A percentile compares a stretch with the other conserved stretches of the same genome.
Evolutionary conservation across 2,888 invertebrate genomes (phyloP).

Genomic region (Subacronicta megacephala): DNA sequence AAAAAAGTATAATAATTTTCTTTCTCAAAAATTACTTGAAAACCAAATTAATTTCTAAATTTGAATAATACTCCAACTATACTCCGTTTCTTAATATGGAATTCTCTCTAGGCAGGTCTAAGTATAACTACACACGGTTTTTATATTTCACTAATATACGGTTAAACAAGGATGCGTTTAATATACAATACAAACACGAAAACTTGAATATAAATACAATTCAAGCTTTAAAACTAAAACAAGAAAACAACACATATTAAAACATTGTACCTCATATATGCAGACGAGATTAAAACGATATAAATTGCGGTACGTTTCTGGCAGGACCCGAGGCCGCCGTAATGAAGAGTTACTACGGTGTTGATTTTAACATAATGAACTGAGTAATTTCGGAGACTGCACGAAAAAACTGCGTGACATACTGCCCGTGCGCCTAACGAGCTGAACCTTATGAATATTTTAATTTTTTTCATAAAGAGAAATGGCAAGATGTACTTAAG

Average conservation of each 20-base stretch:
- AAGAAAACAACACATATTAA: background rate
- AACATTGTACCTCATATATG: slow-evolving; percentile 14
- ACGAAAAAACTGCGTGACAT: slow-evolving; percentile 57
- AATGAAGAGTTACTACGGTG: slow-evolving; percentile 79
- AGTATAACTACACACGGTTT: too few species aligned
- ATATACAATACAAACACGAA: background rate
- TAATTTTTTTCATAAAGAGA: too few species aligned
- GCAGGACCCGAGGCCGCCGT: slow-evolving; percentile 65
- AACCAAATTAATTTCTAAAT: too few species aligned
- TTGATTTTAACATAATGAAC: slow-evolving; percentile 82
- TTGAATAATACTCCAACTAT: too few species aligned
- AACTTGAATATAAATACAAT: background rate
- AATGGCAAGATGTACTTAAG: too few species aligned
- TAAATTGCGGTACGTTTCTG: slow-evolving; percentile 66
- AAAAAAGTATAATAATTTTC: too few species aligned
- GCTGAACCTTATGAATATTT: background rate
- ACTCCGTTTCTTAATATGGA: too few species aligned
- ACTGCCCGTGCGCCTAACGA: slow-evolving; percentile 24
- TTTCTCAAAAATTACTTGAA: too few species aligned
- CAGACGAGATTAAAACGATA: slow-evolving; percentile 65
- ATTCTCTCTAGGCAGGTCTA: too few species aligned
- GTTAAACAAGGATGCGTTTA: background rate
- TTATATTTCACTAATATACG: too few species aligned
- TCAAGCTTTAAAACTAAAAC: background rate
- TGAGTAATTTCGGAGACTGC: slow-evolving; percentile 68